Conservation (phyloP, 2,113 vertebrate species). For the Saguinus imperator region DNA sequence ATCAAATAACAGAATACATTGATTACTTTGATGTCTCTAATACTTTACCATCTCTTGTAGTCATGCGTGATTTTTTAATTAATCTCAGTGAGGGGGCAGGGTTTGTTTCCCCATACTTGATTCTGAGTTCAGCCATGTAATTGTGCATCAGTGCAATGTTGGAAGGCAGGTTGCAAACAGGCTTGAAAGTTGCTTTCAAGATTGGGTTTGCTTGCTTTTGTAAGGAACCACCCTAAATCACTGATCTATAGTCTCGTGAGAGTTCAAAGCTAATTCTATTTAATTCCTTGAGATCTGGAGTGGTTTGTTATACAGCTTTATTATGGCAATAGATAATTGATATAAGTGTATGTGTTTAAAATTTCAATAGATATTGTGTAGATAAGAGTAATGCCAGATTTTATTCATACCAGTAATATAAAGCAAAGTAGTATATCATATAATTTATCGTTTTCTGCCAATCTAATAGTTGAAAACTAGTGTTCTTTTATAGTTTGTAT, state of each 20-base stretch:
- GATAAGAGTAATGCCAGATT: neutral
- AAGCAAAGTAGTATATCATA: neutral
- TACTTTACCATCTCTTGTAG: neutral
- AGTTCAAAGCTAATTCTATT: neutral
- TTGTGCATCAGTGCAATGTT: neutral
- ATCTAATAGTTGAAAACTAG: neutral
- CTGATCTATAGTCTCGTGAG: neutral
- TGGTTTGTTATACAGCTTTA: neutral
- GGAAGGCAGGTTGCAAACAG: neutral
- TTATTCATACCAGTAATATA: neutral
- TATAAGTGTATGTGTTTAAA: neutral
- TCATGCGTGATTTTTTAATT: neutral
- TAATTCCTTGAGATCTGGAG: neutral
- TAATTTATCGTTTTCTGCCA: neutral
- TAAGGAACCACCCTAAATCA: neutral
- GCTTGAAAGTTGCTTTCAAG: neutral
- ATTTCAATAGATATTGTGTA: neutral
- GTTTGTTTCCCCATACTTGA: neutral
- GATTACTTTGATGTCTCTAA: neutral
- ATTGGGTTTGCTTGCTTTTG: neutral
- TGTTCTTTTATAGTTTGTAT: neutral
- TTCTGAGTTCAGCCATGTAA: neutral
- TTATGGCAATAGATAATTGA: neutral
- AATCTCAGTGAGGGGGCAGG: neutral
- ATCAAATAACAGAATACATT: neutral